These are phyloP conservation scores for Cataglyphis cursor DNA, from an alignment of 2,888 invertebrate genomes.

Conservation along the genomic window DNA sequence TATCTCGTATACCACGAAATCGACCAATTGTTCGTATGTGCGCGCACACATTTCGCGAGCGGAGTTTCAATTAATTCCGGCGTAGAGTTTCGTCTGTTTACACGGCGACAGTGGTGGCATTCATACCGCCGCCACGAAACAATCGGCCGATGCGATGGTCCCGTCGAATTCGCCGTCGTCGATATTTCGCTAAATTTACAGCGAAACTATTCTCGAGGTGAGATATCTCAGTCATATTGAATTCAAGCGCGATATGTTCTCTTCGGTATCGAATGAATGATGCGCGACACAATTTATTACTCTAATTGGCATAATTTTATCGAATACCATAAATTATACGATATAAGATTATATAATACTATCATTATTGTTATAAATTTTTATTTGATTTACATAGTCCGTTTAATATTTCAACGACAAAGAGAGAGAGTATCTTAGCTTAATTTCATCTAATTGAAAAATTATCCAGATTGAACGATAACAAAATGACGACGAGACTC, in stretches of 20 bases:
- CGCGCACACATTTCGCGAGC: constrained; percentile 32
- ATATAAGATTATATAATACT: background rate
- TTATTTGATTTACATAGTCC: background rate
- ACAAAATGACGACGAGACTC: constrained; percentile 21
- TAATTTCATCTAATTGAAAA: background rate
- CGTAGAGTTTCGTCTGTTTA: constrained; percentile 53
- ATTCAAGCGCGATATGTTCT: constrained; percentile 19
- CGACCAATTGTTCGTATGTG: constrained; percentile 35
- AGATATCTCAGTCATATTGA: constrained; percentile 15
- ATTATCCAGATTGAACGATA: constrained; percentile 16
- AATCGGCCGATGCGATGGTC: constrained; percentile 23
- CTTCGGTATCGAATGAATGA: background rate
- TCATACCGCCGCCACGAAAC: constrained; percentile 25
- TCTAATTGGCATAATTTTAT: background rate
- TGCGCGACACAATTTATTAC: background rate
- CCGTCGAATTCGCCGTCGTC: constrained; percentile 12
- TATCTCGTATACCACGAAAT: background rate
- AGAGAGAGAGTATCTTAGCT: background rate
- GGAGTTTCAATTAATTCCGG: constrained; percentile 53
- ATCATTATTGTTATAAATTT: background rate
- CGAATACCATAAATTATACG: background rate
- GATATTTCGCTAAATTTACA: constrained; percentile 51
- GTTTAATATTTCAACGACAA: too few species aligned
- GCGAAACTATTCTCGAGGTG: constrained; percentile 15
- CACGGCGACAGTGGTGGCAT: constrained; percentile 40